phyloP scores from a whole-genome alignment of 2,113 vertebrate genomes.

The Antechinus flavipes region DNA sequence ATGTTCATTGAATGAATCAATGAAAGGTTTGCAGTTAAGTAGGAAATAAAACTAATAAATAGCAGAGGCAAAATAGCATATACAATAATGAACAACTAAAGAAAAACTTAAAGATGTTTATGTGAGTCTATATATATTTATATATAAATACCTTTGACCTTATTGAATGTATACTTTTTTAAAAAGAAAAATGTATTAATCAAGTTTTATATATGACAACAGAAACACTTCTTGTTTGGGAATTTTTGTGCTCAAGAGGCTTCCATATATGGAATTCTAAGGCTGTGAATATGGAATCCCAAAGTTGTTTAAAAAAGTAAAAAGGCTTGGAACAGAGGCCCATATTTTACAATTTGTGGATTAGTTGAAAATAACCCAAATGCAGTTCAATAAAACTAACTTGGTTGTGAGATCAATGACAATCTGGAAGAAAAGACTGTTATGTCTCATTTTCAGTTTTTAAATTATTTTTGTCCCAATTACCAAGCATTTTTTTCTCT shows the following conservation, averaged over 20 bases:
- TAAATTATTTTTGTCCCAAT: background rate
- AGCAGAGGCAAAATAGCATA: background rate
- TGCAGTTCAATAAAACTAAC: background rate
- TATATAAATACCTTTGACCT: background rate
- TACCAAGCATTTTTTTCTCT: background rate
- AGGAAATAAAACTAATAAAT: background rate
- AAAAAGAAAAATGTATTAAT: slow-evolving; percentile 30
- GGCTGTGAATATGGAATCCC: background rate
- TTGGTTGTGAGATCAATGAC: background rate
- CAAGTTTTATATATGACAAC: slow-evolving; percentile 11
- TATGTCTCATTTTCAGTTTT: background rate
- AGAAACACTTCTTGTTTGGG: background rate
- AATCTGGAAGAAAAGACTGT: background rate
- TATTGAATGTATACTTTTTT: slow-evolving; percentile 38
- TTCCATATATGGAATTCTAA: background rate
- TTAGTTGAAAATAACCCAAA: background rate
- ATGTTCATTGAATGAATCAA: background rate
- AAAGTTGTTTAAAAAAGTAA: background rate
- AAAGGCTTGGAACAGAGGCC: background rate
- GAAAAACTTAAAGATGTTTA: slow-evolving; percentile 1
- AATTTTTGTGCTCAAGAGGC: background rate
- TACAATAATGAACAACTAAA: slow-evolving; percentile 35
- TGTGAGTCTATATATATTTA: background rate
- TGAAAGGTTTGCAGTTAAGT: background rate
- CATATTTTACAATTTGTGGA: background rate